Evolutionary conservation across 2,888 invertebrate genomes (phyloP).

Genomic region (Heliconius hortense): DNA sequence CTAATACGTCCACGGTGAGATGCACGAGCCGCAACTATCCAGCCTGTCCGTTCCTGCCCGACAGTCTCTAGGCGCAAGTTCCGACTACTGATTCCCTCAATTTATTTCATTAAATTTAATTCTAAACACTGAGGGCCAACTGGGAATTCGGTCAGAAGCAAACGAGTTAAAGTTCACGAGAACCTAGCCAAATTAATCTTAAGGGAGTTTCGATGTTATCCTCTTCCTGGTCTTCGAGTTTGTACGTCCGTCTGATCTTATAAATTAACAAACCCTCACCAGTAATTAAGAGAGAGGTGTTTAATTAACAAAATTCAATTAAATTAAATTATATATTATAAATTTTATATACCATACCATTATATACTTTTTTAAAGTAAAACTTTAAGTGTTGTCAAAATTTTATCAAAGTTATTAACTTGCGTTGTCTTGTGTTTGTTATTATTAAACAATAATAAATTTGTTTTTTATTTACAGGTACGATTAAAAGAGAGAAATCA

Average conservation of each 20-base stretch:
- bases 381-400: not conserved
- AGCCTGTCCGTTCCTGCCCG: too few relatives aligned
- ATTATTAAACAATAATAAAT: not conserved
- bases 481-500: not conserved
- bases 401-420: not conserved
- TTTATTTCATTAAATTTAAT: slow-evolving; percentile 81
- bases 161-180: slow-evolving; percentile 79
- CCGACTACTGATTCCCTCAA: slow-evolving; percentile 68
- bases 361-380: not conserved
- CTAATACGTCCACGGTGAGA: too few relatives aligned
- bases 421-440: not conserved
- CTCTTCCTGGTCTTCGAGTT: slow-evolving; percentile 65
- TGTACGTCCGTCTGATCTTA: slow-evolving; percentile 67
- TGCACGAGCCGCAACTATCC: too few relatives aligned
- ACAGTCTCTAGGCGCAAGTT: slow-evolving; percentile 57
- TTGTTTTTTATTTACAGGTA: slow-evolving; percentile 11
- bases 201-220: slow-evolving; percentile 79
- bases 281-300: slow-evolving; percentile 77
- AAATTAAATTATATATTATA: slow-evolving; percentile 71
- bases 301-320: slow-evolving; percentile 77
- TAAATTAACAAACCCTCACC: slow-evolving; percentile 78
- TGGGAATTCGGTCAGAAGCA: slow-evolving; percentile 76
- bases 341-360: slow-evolving; percentile 47
- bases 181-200: slow-evolving; percentile 80
- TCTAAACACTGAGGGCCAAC: slow-evolving; percentile 72